Conservation (phyloP, 2,888 invertebrate genomes). For the Corbicula japonica region DNA sequence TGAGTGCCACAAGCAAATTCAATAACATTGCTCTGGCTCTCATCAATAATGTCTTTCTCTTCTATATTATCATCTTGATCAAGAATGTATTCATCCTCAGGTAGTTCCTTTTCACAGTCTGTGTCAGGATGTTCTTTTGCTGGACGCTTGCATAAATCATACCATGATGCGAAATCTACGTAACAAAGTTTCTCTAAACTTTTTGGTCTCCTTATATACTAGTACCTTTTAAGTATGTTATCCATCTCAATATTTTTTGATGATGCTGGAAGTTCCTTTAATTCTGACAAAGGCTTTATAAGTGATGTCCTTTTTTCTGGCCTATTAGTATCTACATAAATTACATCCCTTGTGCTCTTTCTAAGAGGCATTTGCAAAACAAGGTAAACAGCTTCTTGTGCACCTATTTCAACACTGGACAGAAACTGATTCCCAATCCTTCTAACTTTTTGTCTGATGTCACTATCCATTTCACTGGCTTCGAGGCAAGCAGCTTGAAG, state of each 20-base stretch:
- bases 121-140: too few relatives aligned
- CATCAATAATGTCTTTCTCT: not conserved
- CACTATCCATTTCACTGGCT: conserved; percentile 25
- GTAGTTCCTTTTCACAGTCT: too few relatives aligned
- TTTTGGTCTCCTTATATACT: conserved; percentile 48
- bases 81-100: not conserved
- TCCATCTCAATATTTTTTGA: conserved; percentile 52
- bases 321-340: conserved; percentile 48
- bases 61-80: not conserved
- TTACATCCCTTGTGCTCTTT: conserved; percentile 42
- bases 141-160: too few relatives aligned
- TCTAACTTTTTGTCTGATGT: conserved; percentile 42
- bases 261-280: conserved; percentile 45
- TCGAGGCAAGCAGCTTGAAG: conserved; percentile 34
- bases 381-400: conserved; percentile 74
- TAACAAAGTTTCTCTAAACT: too few relatives aligned
- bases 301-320: conserved; percentile 39
- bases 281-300: conserved; percentile 31
- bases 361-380: conserved; percentile 58
- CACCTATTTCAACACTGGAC: too few relatives aligned
- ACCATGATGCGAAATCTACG: too few relatives aligned
- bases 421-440: too few relatives aligned
- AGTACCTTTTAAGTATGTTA: conserved; percentile 50
- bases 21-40: not conserved
- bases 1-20: conserved; percentile 33